Evolutionary conservation across 2,888 invertebrate genomes (phyloP).

Genomic region (Agrochola litura): DNA sequence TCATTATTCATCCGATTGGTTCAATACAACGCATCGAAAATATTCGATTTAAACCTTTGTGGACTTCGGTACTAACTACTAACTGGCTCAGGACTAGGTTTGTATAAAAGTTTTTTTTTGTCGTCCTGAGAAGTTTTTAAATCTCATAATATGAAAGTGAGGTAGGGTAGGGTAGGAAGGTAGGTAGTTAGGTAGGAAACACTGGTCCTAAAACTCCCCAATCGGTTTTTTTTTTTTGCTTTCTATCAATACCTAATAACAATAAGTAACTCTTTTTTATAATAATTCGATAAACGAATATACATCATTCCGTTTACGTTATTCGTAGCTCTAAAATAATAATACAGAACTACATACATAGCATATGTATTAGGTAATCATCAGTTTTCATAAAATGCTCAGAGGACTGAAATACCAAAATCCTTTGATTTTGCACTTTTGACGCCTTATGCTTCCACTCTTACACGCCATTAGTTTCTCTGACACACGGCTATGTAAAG

Average conservation of each 20-base stretch:
- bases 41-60: neutral
- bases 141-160: too few species aligned
- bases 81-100: neutral
- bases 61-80: too few species aligned
- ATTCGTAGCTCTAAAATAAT: neutral
- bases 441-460: neutral
- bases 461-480: neutral
- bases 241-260: too few species aligned
- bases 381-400: neutral
- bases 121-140: too few species aligned
- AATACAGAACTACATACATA: neutral
- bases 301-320: neutral
- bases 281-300: neutral
- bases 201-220: neutral
- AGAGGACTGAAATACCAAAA: neutral
- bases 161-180: too few species aligned
- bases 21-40: slow-evolving; percentile 1
- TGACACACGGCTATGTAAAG: neutral
- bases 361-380: too few species aligned
- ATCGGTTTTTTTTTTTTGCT: too few species aligned
- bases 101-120: too few species aligned
- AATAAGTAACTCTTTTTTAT: too few species aligned
- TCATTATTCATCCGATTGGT: slow-evolving; percentile 4
- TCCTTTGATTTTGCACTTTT: neutral
- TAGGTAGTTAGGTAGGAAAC: neutral